These are phyloP conservation scores for Ormyrus rosae DNA, from an alignment of 2,888 invertebrate species.

Conservation along the genomic window DNA sequence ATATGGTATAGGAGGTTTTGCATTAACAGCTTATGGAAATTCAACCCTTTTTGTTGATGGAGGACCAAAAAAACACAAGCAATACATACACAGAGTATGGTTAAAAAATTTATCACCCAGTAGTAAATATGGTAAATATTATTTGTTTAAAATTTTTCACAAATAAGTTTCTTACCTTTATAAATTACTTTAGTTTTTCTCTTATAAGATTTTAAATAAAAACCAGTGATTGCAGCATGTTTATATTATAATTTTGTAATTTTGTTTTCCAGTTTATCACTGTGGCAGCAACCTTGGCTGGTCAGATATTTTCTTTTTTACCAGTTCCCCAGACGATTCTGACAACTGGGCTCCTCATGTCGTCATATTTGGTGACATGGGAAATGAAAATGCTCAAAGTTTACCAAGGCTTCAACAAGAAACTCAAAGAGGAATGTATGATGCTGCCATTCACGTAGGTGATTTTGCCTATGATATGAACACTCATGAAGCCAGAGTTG, in stretches of 20 bases:
- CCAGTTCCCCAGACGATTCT: slow-evolving; percentile 81
- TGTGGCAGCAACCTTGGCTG: slow-evolving; percentile 88
- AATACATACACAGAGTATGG: slow-evolving; percentile 88
- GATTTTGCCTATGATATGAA: slow-evolving; percentile 98
- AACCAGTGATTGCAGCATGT: background rate
- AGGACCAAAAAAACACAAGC: slow-evolving; percentile 80
- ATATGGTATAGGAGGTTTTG: slow-evolving; percentile 83
- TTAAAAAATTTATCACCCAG: slow-evolving; percentile 80
- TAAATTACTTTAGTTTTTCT: slow-evolving; percentile 11
- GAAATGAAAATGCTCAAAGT: slow-evolving; percentile 93
- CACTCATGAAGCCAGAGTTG: slow-evolving; percentile 86
- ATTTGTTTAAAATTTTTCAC: background rate
- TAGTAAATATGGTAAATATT: slow-evolving; percentile 80
- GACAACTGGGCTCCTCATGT: slow-evolving; percentile 87
- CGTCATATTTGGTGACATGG: slow-evolving; percentile 96
- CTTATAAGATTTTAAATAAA: slow-evolving; percentile 8
- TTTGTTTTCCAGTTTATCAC: slow-evolving; percentile 81
- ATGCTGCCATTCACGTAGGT: slow-evolving; percentile 93
- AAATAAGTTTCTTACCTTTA: background rate
- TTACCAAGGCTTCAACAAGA: slow-evolving; percentile 90
- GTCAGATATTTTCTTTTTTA: slow-evolving; percentile 88
- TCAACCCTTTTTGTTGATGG: slow-evolving; percentile 85
- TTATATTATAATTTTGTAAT: background rate
- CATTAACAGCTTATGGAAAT: slow-evolving; percentile 78
- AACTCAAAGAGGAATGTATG: slow-evolving; percentile 86